Conservation (phyloP, 2,888 invertebrate species). For the Eupeodes latifasciatus region DNA sequence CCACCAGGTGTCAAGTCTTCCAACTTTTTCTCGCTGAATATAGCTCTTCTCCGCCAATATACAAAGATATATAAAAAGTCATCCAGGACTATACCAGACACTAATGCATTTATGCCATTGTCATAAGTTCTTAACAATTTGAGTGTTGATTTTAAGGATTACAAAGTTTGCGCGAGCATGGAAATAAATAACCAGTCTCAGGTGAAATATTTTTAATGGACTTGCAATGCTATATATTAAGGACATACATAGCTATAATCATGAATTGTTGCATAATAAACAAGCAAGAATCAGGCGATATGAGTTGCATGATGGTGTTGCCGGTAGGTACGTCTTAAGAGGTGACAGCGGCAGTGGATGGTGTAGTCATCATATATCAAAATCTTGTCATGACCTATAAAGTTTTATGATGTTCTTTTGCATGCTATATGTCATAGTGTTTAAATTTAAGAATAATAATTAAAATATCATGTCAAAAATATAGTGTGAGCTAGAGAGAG, state of each 20-base stretch:
- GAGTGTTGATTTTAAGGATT: slow-evolving; percentile 68
- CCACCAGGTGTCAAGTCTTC: slow-evolving; percentile 42
- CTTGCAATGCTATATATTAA: slow-evolving; percentile 41
- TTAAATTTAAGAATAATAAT: slow-evolving; percentile 39
- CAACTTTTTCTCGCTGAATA: slow-evolving; percentile 34
- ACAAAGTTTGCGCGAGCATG: slow-evolving; percentile 39
- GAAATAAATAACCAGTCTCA: slow-evolving; percentile 42
- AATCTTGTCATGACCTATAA: slow-evolving; percentile 66
- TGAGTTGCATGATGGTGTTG: slow-evolving; percentile 33
- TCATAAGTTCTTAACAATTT: slow-evolving; percentile 60
- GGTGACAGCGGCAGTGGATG: not conserved
- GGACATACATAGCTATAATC: slow-evolving; percentile 44
- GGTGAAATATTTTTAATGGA: slow-evolving; percentile 59
- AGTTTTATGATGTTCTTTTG: slow-evolving; percentile 29
- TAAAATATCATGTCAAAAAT: slow-evolving; percentile 68
- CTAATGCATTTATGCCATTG: slow-evolving; percentile 52
- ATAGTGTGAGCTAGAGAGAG: not conserved
- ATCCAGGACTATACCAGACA: not conserved
- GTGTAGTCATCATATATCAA: slow-evolving; percentile 63
- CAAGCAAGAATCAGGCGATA: slow-evolving; percentile 56
- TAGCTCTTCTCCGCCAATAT: slow-evolving; percentile 9
- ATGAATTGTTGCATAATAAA: slow-evolving; percentile 65
- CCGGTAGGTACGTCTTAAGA: not conserved
- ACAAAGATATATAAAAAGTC: not conserved
- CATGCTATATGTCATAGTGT: slow-evolving; percentile 44